phyloP scores from a whole-genome alignment of 1,140 invertebrate species.

The Pogonomyrmex californicus region DNA sequence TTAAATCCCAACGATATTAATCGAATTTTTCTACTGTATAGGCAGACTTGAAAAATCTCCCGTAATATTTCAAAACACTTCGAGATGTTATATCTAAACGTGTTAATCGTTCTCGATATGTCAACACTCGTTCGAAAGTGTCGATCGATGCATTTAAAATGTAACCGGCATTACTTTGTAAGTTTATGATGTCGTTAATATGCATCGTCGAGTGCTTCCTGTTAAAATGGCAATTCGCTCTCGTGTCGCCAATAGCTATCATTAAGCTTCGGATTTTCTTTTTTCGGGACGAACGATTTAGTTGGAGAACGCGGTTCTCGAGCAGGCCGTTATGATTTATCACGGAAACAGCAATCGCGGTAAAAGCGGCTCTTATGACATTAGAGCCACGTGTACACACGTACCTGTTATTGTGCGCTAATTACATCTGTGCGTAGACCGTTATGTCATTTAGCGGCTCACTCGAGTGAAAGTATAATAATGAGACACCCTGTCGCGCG shows the following conservation, averaged over 20 bases:
- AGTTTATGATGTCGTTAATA: slow-evolving; percentile 7
- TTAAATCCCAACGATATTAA: not conserved
- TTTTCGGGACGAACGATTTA: not conserved
- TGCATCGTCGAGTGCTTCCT: not conserved
- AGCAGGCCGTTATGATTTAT: not conserved
- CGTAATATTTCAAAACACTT: not conserved
- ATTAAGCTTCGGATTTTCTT: not conserved
- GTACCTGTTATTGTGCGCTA: slow-evolving; percentile 27
- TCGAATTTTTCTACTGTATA: not conserved
- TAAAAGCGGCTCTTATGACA: not conserved
- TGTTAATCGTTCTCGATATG: not conserved
- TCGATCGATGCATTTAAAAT: slow-evolving; percentile 6
- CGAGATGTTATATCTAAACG: not conserved
- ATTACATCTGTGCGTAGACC: slow-evolving; percentile 40
- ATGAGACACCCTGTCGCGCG: slow-evolving; percentile 23
- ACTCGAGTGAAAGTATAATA: slow-evolving; percentile 55
- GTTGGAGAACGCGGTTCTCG: not conserved
- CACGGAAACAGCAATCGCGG: not conserved
- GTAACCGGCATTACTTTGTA: not conserved
- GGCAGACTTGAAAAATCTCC: too few relatives aligned
- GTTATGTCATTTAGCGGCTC: slow-evolving; percentile 46
- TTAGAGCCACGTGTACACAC: not conserved
- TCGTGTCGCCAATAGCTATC: not conserved
- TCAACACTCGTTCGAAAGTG: not conserved
- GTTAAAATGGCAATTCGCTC: not conserved